Base-by-base conservation (phyloP, 2,113 vertebrate species). In the Zingel zingel region DNA sequence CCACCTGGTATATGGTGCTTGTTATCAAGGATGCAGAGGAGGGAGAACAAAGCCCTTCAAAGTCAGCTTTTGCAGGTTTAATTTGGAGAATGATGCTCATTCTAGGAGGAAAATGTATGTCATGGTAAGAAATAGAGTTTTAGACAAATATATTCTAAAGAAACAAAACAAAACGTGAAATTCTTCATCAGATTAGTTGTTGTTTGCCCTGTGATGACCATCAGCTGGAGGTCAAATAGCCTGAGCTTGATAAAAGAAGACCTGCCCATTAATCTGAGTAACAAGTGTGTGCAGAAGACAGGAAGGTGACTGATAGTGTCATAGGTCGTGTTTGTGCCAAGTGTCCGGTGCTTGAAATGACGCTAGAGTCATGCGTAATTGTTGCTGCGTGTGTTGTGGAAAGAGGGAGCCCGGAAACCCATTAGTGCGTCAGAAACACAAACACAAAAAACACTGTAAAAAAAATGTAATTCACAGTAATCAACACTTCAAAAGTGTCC, bases 351-450 rank as follows among this genome's bases (percentile, higher is more conserved):
- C 43, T 68, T 72, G 81, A 73, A 61, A 39, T 50, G 72, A 77
- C 30, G 56, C 61, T n/a, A 81, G 66, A 80, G 54, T 54, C 77
- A n/a, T 68, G 77, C 36, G 23, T 86, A 72, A 80, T 78, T 77
- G 84, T 81, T 59, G 74, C 74, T 65, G 75, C 50, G 2, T 56
- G 67, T 27, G 36, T n/a, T 75, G 81, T 36, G 68, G 14, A 50
- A 51, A 57, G 51, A 76, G 66, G 61, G 66, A 47, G 62, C 67
- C 79, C 59, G 80, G 86, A 90, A 93, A 91, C 86, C 39, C 82
- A 82, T 79, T 77, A 81, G 72, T 51, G 76, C 15, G 64, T 63
- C 68, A 69, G 77, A 73, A 88, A 81, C 54, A 82, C 62, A 67
- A 79, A 87, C 67, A 62, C 47, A 53, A 57, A 56, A 36, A 23